Evolutionary conservation across 1,140 invertebrate genomes (phyloP).

Genomic region (Heliconius hewitsoni): DNA sequence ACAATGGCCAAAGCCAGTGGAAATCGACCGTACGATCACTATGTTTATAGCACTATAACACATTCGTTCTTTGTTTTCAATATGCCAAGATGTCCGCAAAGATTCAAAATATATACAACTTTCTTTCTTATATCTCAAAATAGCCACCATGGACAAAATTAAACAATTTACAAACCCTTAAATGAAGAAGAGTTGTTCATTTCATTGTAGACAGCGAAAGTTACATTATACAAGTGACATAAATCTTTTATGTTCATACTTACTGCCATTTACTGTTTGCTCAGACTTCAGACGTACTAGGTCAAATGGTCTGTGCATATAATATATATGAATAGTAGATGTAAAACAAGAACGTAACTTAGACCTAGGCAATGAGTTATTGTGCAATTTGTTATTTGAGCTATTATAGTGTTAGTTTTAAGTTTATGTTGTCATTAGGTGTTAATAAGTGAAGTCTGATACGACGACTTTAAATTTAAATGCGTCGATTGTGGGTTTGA

Average conservation of each 20-base stretch:
- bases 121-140: too few relatives aligned
- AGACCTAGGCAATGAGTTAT: constrained; percentile 39
- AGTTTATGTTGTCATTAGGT: not conserved
- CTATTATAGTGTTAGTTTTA: not conserved
- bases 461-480: too few relatives aligned
- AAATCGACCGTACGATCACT: too few relatives aligned
- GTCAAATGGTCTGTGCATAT: not conserved
- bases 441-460: not conserved
- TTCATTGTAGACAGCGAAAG: not conserved
- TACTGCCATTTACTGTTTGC: not conserved
- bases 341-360: constrained; percentile 36
- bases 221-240: constrained; percentile 12
- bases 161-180: not conserved
- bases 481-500: too few relatives aligned
- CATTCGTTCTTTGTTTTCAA: not conserved
- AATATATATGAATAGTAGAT: constrained; percentile 4
- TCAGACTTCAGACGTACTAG: not conserved
- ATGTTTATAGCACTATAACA: too few relatives aligned
- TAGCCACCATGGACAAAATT: not conserved
- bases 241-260: not conserved
- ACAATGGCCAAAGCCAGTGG: too few relatives aligned
- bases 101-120: not conserved
- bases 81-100: not conserved
- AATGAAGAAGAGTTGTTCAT: not conserved
- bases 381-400: constrained; percentile 21